Evolutionary conservation across 2,113 vertebrate species (phyloP).

Genomic region (Seriola aureovittata): DNA sequence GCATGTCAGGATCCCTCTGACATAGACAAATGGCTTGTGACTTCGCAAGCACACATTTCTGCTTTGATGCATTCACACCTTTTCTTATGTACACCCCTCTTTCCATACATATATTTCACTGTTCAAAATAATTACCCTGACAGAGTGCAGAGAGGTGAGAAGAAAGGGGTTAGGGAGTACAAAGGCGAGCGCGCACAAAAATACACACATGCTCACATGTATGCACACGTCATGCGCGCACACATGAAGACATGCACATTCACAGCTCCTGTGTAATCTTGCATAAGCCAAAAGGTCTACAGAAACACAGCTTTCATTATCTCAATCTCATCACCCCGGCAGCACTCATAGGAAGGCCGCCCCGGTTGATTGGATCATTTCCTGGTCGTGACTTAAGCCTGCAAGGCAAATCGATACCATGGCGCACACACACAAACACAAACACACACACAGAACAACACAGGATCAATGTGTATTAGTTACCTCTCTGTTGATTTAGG

Average conservation of each 20-base stretch:
- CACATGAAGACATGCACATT: conserved; percentile 2
- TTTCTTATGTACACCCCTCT: not conserved
- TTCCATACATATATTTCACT: conserved; percentile 9
- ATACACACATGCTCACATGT: conserved; percentile 7
- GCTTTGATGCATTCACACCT: conserved; percentile 45
- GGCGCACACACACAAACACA: conserved; percentile 30
- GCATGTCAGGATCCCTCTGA: conserved; percentile 26
- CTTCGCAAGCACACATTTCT: conserved; percentile 21
- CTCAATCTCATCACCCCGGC: conserved; percentile 44
- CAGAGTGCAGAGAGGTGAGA: conserved; percentile 44
- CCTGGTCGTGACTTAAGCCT: conserved; percentile 67
- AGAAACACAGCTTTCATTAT: conserved; percentile 53
- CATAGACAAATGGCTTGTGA: conserved; percentile 51
- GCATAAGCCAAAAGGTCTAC: conserved; percentile 32
- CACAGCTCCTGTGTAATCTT: conserved; percentile 16
- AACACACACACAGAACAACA: conserved; percentile 10
- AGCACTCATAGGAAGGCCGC: conserved; percentile 40
- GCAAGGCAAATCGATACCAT: conserved; percentile 63
- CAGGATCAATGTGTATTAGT: conserved; percentile 72
- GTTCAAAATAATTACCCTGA: conserved; percentile 64
- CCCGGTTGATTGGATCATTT: conserved; percentile 74
- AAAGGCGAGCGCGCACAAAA: conserved; percentile 2
- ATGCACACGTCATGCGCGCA: conserved; percentile 16
- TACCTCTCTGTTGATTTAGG: conserved; percentile 67
- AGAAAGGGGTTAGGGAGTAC: conserved; percentile 20